phyloP scores from a whole-genome alignment of 2,113 vertebrate species.

The Phrynosoma platyrhinos region DNA sequence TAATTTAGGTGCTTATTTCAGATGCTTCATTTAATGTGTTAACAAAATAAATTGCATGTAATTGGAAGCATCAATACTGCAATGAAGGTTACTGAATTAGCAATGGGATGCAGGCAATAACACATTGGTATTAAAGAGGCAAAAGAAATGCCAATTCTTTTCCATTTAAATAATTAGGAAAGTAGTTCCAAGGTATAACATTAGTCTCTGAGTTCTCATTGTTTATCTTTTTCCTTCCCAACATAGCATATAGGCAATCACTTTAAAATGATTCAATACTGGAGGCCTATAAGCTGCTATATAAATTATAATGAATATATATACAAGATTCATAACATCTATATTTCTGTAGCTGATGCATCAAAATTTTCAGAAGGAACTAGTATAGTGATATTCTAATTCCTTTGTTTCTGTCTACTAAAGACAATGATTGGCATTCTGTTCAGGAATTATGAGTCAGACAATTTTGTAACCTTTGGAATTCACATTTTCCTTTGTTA shows the following conservation, averaged over 20 bases:
- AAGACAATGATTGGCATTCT: background rate
- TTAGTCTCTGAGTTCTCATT: constrained; percentile 5
- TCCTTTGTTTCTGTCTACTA: background rate
- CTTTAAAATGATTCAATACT: background rate
- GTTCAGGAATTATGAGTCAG: too few species aligned
- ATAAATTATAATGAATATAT: background rate
- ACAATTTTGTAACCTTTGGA: too few species aligned
- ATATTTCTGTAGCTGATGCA: background rate
- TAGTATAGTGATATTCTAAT: background rate
- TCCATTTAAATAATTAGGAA: constrained; percentile 28
- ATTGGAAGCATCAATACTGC: constrained; percentile 55
- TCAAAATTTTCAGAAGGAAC: background rate
- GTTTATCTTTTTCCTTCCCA: background rate
- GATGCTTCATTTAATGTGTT: constrained; percentile 58
- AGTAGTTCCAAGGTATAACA: constrained; percentile 15
- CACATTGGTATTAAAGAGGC: constrained; percentile 46
- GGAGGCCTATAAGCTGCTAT: background rate
- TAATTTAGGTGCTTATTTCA: constrained; percentile 67
- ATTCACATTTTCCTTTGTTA: too few species aligned
- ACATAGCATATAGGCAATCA: background rate
- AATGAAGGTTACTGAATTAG: constrained; percentile 53
- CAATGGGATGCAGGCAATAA: constrained; percentile 43
- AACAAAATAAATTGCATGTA: constrained; percentile 62
- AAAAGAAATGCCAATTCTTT: constrained; percentile 48
- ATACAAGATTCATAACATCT: background rate